Conservation (phyloP, 1,140 invertebrate genomes). For the Cyclargus thomasi region DNA sequence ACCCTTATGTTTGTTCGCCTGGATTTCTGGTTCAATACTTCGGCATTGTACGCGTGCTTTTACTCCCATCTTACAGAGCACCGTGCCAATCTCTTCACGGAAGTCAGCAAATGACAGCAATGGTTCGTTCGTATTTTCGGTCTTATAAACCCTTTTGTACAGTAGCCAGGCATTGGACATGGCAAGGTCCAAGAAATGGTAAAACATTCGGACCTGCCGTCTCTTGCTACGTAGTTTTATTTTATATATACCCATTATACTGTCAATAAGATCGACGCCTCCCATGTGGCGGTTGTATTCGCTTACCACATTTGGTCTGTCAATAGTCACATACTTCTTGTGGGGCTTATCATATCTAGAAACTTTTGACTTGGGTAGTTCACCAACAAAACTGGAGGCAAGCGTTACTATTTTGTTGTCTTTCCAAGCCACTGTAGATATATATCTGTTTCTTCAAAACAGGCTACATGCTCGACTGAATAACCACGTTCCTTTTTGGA, state of each 20-base stretch:
- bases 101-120: too few species aligned
- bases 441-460: conserved; percentile 23
- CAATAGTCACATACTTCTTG: conserved; percentile 34
- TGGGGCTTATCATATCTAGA: conserved; percentile 32
- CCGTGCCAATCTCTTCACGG: too few species aligned
- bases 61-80: conserved; percentile 34
- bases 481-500: neutral
- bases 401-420: conserved; percentile 53
- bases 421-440: conserved; percentile 39
- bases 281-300: conserved; percentile 47
- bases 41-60: neutral
- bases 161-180: conserved; percentile 42
- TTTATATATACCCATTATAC: conserved; percentile 39
- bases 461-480: conserved; percentile 27
- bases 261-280: conserved; percentile 42
- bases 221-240: conserved; percentile 34
- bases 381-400: conserved; percentile 39
- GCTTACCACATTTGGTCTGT: conserved; percentile 40
- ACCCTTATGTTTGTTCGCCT: conserved; percentile 37
- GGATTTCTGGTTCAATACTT: conserved; percentile 26
- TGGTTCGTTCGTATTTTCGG: conserved; percentile 24
- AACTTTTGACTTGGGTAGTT: conserved; percentile 29
- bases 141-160: conserved; percentile 38
- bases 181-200: conserved; percentile 35
- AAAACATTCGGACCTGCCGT: conserved; percentile 30